phyloP scores from a whole-genome alignment of 2,113 vertebrate species.

The Meriones unguiculatus region DNA sequence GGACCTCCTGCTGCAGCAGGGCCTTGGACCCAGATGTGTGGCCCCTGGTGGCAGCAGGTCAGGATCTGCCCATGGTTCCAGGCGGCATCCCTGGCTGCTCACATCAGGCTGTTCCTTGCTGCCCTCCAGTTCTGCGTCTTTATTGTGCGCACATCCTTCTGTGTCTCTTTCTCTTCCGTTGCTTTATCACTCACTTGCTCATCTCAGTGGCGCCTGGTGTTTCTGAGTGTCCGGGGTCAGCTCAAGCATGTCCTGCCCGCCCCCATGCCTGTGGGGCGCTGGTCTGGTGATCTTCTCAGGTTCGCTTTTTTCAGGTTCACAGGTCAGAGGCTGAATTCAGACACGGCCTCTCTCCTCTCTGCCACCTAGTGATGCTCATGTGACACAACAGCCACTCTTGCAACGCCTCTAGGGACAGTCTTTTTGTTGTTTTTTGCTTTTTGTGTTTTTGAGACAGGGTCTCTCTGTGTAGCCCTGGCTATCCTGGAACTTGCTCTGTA shows the following conservation, averaged over 20 bases:
- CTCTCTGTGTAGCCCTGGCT: not conserved
- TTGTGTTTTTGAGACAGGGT: not conserved
- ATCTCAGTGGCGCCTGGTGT: not conserved
- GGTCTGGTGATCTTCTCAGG: no score
- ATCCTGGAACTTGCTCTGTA: not conserved
- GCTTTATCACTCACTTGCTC: not conserved
- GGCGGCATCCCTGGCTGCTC: not conserved
- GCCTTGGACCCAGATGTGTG: not conserved
- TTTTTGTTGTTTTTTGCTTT: not conserved
- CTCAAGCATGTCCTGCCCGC: no score
- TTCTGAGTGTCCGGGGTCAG: not conserved
- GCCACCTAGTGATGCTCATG: not conserved
- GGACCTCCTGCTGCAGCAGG: not conserved
- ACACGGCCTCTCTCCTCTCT: not conserved
- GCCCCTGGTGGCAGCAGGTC: not conserved
- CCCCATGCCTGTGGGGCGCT: no score
- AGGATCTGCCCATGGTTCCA: not conserved
- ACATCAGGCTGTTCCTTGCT: not conserved
- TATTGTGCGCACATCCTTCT: not conserved
- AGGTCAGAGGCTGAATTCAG: not conserved
- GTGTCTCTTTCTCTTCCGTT: not conserved
- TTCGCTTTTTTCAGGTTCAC: not conserved
- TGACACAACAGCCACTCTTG: not conserved
- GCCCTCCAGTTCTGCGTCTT: not conserved
- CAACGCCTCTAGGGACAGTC: not conserved